phyloP scores from a whole-genome alignment of 1,140 invertebrate species.

The Drosophila athabasca region DNA sequence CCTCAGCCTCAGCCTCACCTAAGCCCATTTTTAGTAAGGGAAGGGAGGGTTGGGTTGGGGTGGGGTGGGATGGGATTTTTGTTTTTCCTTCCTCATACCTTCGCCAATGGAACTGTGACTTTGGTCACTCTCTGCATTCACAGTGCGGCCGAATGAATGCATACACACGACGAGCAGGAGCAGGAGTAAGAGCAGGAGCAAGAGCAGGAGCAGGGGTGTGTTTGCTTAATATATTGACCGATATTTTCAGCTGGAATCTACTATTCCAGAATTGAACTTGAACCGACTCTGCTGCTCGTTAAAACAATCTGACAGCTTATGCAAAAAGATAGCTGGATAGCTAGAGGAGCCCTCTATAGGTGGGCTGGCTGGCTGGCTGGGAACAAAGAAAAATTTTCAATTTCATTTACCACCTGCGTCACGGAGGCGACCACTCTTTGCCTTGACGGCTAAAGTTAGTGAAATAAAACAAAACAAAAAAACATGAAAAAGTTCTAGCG shows the following conservation, averaged over 20 bases:
- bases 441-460: conserved; percentile 44
- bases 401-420: conserved; percentile 65
- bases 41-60: not conserved
- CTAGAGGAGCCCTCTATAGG: not conserved
- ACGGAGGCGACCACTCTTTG: conserved; percentile 31
- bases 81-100: not conserved
- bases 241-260: not conserved
- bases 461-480: conserved; percentile 5
- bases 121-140: not conserved
- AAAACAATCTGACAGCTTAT: conserved; percentile 18
- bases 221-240: too few species aligned
- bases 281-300: not conserved
- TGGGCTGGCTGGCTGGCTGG: not conserved
- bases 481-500: not conserved
- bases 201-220: too few species aligned
- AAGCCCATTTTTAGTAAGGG: conserved; percentile 3
- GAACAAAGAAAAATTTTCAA: conserved; percentile 54
- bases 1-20: conserved; percentile 15
- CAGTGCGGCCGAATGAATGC: not conserved
- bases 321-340: conserved; percentile 12
- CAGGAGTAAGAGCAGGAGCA: too few species aligned
- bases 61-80: not conserved
- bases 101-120: conserved; percentile 3
- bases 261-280: not conserved
- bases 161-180: too few species aligned